phyloP scores from a whole-genome alignment of 2,888 invertebrate genomes.

The Listrodromus nycthemerus region DNA sequence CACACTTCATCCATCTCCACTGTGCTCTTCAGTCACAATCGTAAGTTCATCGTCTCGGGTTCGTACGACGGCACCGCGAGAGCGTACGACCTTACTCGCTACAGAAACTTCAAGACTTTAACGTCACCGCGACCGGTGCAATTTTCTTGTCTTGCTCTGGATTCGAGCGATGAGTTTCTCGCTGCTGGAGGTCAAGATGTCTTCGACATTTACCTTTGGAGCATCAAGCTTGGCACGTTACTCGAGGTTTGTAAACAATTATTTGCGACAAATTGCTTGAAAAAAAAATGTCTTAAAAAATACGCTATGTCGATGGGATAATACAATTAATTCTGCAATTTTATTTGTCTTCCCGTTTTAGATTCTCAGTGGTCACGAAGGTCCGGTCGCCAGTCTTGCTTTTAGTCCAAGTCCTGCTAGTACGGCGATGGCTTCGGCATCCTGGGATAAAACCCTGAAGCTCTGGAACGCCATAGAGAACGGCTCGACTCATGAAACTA shows the following conservation, averaged over 20 bases:
- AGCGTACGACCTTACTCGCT: constrained; percentile 97
- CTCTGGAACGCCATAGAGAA: constrained; percentile 96
- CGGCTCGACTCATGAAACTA: constrained; percentile 92
- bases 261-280: too few species aligned
- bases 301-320: neutral
- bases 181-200: constrained; percentile 98
- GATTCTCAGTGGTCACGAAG: constrained; percentile 96
- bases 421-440: constrained; percentile 92
- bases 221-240: constrained; percentile 95
- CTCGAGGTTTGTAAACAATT: constrained; percentile 88
- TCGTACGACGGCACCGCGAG: constrained; percentile 99
- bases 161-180: constrained; percentile 95
- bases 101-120: constrained; percentile 98
- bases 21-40: constrained; percentile 94
- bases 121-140: constrained; percentile 96
- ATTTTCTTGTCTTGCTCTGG: constrained; percentile 95
- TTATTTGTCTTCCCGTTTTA: constrained; percentile 74
- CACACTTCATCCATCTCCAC: constrained; percentile 94
- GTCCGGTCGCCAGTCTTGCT: constrained; percentile 93
- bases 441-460: constrained; percentile 97
- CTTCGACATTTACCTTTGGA: constrained; percentile 98
- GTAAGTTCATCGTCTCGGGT: constrained; percentile 96
- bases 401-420: constrained; percentile 92
- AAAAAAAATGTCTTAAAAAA: too few species aligned
- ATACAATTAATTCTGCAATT: constrained; percentile 38